Base-by-base conservation (phyloP, 2,797 vertebrate genomes). In the Leptatherina wallacei region DNA sequence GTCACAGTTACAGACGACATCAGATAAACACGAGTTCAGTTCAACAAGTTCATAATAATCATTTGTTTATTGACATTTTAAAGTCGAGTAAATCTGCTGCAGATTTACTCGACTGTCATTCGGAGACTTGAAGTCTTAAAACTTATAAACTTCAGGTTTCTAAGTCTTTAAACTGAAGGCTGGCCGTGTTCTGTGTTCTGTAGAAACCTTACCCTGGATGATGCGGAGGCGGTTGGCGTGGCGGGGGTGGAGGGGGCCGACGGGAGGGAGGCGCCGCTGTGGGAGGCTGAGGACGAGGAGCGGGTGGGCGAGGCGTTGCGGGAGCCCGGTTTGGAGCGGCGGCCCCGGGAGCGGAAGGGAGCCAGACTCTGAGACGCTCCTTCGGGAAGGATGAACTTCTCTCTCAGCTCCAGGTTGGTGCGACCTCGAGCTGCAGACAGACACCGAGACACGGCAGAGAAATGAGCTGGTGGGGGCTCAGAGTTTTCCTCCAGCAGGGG, bases 311-410 rank as follows among this genome's bases (percentile, higher is more conserved):
- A 99, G 30, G 97, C 98, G 0, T 97, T 96, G 18, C 98, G 91
- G 51, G 98, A 99, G 7, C 97, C 98, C 0, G 98, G 98, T 30
- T 99, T 99, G 35, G 98, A 99, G 22, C 97, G 94, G 2, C 97
- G 95, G 49, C 98, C 98, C 40, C 98, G 93, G 0, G 97, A 97
- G 0, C 98, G 95, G 95, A 99, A 99, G 0, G 97, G 96, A 0
- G 97, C 96, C 94, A 99, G 96, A 12, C 97, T 96, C 89, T 97
- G 96, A 6, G 97, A 96, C 4, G 96, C 95, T 33, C 97, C 98
- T 63, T 99, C 98, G 0, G 97, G 98, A 13, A 99, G 92, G 92
- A 99, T 99, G 92, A 99, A 99, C 86, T 99, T 99, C 92, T 99
- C 98, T 59, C 98, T 92, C 56, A 99, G 94, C 86, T 99, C 98